Evolutionary conservation across 2,113 vertebrate genomes (phyloP).

Genomic region (Cyanoliseus patagonus): DNA sequence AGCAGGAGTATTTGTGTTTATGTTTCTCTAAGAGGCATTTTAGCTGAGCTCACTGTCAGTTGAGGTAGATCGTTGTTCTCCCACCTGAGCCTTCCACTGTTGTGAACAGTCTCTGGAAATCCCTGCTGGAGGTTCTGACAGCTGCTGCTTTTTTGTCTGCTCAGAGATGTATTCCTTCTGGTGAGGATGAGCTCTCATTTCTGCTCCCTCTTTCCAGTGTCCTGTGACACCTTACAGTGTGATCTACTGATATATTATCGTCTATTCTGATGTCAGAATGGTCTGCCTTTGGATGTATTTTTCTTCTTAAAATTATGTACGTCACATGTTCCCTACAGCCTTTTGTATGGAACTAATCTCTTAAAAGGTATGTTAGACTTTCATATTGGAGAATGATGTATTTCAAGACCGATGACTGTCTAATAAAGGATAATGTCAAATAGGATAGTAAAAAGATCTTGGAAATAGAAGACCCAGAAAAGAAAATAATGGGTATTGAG

Average conservation of each 20-base stretch:
- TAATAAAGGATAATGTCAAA: neutral
- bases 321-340: neutral
- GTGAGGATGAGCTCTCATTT: neutral
- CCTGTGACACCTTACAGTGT: neutral
- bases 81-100: neutral
- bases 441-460: neutral
- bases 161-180: neutral
- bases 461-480: neutral
- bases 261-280: neutral
- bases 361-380: neutral
- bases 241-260: neutral
- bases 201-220: neutral
- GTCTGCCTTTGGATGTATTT: neutral
- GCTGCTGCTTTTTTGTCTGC: neutral
- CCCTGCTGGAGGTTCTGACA: neutral
- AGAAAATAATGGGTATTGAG: neutral
- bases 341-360: neutral
- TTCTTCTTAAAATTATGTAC: neutral
- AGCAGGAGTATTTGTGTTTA: neutral
- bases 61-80: neutral
- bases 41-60: neutral
- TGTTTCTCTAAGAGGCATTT: neutral
- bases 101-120: neutral
- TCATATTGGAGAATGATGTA: neutral
- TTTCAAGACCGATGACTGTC: neutral